phyloP scores from a whole-genome alignment of 2,113 vertebrate species.

The Synodontis membranacea region DNA sequence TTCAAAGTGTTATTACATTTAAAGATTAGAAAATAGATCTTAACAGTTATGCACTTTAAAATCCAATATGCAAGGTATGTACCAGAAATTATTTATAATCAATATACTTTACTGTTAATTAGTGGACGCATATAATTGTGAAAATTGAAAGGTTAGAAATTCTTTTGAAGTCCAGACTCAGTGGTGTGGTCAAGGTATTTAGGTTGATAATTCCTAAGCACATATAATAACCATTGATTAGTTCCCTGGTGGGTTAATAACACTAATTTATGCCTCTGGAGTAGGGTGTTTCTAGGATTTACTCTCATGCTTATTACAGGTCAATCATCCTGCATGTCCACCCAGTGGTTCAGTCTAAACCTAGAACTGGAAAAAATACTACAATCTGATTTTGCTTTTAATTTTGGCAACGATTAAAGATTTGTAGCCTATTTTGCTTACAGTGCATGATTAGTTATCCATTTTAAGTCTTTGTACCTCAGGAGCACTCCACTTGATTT shows the following conservation, averaged over 20 bases:
- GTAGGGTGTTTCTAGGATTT: constrained; percentile 41
- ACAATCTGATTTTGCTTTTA: neutral
- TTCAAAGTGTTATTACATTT: neutral
- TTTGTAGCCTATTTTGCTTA: neutral
- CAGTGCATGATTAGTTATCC: neutral
- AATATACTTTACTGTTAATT: neutral
- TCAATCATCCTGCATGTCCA: neutral
- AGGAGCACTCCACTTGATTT: neutral
- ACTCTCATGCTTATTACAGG: constrained; percentile 2
- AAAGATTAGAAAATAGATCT: neutral
- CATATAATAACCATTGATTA: constrained; percentile 46
- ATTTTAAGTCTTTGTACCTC: neutral
- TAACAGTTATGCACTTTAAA: neutral
- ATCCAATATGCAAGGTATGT: neutral
- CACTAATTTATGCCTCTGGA: constrained; percentile 47
- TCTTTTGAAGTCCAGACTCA: constrained; percentile 1
- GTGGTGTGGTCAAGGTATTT: constrained; percentile 3
- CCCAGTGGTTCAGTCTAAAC: neutral
- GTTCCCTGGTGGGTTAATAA: constrained; percentile 50
- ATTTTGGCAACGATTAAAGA: neutral
- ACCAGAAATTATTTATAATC: neutral
- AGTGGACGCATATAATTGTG: neutral
- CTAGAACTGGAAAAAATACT: neutral
- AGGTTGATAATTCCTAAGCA: constrained; percentile 20
- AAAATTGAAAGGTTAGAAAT: constrained; percentile 4